phyloP scores from a whole-genome alignment of 2,888 invertebrate genomes.

The Lycophotia porphyrea region DNA sequence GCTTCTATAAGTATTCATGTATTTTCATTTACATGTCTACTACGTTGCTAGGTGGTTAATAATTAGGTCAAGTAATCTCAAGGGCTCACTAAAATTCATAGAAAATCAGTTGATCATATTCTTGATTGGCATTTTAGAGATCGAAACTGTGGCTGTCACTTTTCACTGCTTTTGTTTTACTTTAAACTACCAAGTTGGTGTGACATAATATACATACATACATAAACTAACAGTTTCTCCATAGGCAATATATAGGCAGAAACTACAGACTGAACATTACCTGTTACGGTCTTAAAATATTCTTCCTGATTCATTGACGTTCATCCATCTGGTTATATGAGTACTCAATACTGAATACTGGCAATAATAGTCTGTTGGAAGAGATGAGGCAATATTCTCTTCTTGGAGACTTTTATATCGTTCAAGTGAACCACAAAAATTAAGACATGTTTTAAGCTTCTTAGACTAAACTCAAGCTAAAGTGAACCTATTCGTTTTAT shows the following conservation, averaged over 20 bases:
- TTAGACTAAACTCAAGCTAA: not conserved
- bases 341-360: not conserved
- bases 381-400: not conserved
- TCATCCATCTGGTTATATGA: not conserved
- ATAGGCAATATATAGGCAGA: no score
- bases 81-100: no score
- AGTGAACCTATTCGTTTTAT: not conserved
- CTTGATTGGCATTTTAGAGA: no score
- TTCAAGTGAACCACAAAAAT: not conserved
- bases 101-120: no score
- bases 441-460: not conserved
- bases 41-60: not conserved
- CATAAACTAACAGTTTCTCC: no score
- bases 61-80: not conserved
- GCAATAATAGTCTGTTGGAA: not conserved
- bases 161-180: no score
- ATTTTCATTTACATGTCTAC: no score
- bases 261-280: no score
- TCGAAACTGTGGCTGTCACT: no score
- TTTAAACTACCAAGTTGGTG: no score
- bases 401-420: not conserved
- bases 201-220: no score
- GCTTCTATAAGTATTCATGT: no score
- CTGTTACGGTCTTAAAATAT: not conserved
- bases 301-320: not conserved